phyloP scores from a whole-genome alignment of 2,888 invertebrate genomes.

The Pollenia amentaria region DNA sequence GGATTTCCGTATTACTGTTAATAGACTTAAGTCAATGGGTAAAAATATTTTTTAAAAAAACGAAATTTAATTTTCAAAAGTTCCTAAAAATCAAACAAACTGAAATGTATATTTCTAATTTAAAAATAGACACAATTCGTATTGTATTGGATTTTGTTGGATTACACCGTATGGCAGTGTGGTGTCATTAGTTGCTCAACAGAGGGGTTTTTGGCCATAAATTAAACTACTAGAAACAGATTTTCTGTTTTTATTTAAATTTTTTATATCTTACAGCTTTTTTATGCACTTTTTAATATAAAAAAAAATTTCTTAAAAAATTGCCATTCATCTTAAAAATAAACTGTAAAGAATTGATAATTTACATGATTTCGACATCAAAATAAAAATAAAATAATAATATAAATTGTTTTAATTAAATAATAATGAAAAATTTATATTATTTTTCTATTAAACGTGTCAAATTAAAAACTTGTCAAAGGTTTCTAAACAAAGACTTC shows the following conservation, averaged over 20 bases:
- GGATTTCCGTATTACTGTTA: too few species aligned
- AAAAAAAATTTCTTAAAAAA: neutral
- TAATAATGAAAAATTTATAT: slow-evolving; percentile 44
- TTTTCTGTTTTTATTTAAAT: slow-evolving; percentile 6
- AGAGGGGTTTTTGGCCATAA: slow-evolving; percentile 66
- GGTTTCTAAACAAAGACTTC: slow-evolving; percentile 33
- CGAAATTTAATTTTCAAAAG: neutral
- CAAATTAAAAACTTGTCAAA: slow-evolving; percentile 43
- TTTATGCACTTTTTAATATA: neutral
- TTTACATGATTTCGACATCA: slow-evolving; percentile 35
- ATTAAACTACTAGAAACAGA: slow-evolving; percentile 67
- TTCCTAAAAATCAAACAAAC: neutral
- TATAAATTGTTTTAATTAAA: slow-evolving; percentile 41
- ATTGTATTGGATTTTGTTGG: slow-evolving; percentile 80
- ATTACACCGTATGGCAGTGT: slow-evolving; percentile 79
- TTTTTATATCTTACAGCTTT: neutral
- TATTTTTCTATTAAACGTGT: slow-evolving; percentile 38
- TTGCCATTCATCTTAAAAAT: neutral
- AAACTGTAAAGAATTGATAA: slow-evolving; percentile 29
- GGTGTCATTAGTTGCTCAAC: slow-evolving; percentile 77
- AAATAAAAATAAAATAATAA: neutral
- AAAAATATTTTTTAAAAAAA: neutral
- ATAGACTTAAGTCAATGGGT: too few species aligned
- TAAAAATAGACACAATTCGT: slow-evolving; percentile 79
- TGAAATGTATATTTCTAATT: slow-evolving; percentile 45